Evolutionary conservation across 2,113 vertebrate genomes (phyloP).

Genomic region (Phylloscopus trochiloides): DNA sequence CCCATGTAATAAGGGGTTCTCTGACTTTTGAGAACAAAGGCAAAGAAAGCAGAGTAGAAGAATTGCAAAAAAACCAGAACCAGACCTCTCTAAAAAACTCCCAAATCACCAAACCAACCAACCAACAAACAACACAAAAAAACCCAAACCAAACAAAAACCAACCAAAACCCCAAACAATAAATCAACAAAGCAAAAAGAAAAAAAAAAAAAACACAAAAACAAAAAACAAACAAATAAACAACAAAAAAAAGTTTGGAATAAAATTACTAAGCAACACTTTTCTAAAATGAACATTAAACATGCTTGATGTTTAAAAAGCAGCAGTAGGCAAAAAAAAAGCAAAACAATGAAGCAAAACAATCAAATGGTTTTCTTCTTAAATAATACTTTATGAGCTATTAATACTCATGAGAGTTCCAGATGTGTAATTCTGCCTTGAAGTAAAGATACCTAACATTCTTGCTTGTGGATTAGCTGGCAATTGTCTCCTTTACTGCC

Average conservation of each 20-base stretch:
- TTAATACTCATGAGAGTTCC: not conserved
- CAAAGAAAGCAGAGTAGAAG: not conserved
- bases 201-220: not conserved
- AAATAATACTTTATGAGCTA: not conserved
- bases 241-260: not conserved
- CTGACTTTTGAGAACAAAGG: not conserved
- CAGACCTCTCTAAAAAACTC: not conserved
- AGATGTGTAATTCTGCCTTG: not conserved
- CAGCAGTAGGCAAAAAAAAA: not conserved
- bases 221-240: too few relatives aligned
- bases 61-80: not conserved
- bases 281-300: not conserved
- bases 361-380: not conserved
- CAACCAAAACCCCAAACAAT: not conserved
- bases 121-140: not conserved
- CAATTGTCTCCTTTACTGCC: not conserved
- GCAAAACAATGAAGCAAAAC: not conserved
- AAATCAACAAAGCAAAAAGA: not conserved
- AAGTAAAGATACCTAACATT: not conserved
- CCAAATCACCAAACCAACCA: not conserved
- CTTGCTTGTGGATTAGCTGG: not conserved
- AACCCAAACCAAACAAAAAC: not conserved
- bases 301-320: not conserved
- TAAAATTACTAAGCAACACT: not conserved
- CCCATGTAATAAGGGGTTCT: too few relatives aligned